Conservation (phyloP, 2,888 invertebrate species). For the Allophyes oxyacanthae region DNA sequence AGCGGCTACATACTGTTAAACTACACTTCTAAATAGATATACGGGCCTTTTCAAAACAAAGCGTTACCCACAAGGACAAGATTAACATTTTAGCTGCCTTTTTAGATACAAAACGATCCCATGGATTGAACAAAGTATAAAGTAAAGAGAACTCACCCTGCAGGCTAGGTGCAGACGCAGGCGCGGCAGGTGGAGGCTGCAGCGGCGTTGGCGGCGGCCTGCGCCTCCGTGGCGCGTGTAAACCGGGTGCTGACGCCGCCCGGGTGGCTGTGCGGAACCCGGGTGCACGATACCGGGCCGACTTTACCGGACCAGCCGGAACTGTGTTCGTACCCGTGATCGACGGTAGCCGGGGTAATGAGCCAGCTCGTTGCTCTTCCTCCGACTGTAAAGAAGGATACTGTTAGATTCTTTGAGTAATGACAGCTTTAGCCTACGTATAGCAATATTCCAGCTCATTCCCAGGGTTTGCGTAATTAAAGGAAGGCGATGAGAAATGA, state of each 20-base stretch:
- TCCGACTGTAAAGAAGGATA: slow-evolving; percentile 74
- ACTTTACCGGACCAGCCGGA: slow-evolving; percentile 93
- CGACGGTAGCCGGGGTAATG: slow-evolving; percentile 92
- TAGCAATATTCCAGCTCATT: too few species aligned
- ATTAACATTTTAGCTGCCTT: too few species aligned
- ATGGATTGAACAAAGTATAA: not conserved
- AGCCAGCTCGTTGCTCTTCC: slow-evolving; percentile 92
- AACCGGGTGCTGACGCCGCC: slow-evolving; percentile 93
- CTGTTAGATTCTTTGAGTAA: not conserved
- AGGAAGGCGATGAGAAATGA: too few species aligned
- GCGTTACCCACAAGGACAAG: too few species aligned
- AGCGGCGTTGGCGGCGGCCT: slow-evolving; percentile 82
- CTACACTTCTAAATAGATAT: too few species aligned
- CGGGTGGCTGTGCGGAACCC: slow-evolving; percentile 94
- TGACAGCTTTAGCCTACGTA: too few species aligned
- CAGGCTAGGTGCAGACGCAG: slow-evolving; percentile 83
- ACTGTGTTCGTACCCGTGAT: slow-evolving; percentile 81
- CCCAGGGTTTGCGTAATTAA: too few species aligned
- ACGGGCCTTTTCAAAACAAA: too few species aligned
- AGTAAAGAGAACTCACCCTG: slow-evolving; percentile 91
- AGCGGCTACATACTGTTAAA: too few species aligned
- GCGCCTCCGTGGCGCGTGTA: slow-evolving; percentile 91
- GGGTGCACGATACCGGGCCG: slow-evolving; percentile 95
- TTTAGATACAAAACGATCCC: too few species aligned
- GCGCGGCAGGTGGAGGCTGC: slow-evolving; percentile 80